Evolutionary conservation across 2,888 invertebrate species (phyloP), one percentile per base, ranked within the genome.

Genomic region (Synanthedon vespiformis): DNA sequence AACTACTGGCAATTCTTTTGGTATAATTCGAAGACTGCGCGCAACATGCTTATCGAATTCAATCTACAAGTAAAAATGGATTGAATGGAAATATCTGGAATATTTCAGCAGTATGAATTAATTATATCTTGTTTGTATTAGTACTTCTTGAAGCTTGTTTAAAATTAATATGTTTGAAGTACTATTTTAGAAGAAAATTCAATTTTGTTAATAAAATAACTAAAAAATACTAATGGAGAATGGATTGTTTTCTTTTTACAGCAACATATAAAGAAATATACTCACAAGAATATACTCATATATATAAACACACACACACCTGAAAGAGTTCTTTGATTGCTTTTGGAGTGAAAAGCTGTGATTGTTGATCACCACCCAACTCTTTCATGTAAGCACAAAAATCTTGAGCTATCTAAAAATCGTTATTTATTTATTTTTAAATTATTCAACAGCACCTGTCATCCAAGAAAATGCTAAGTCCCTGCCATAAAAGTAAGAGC

Each of bases 1-100:
- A 12, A 92, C 85, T 44, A 89, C 81, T 0, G 90, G 89, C 67
- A 92, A 70, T 68, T 91, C 90, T 62, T 86, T 89, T 3, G 90
- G 72, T 40, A 85, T 68, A 1, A 91, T 84, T 70, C 80, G 74
- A 27, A 91, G 71, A 56, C 90, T 86, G 52, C 79, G 82, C 1
- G 90, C 84, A 1, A 88, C 88, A 56, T 90, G 89, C 5, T 87
- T 88, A 56, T 90, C 83, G 60, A 90, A 90, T 53, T 90, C 89
- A 52, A 90, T 88, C 86, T 90, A 76, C 59, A 65, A 14, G 13
- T 8, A 34, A 8, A 34, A 34, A 34, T 34, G 1, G 34, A 34
- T 34, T 34, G 34, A 34, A 34, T 34, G 8, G 8, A 34, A 34
- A 34, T 34, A 8, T 34, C 34, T 34, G 8, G 59, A 51, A 40